Evolutionary conservation across 1,140 invertebrate species (phyloP), one percentile per base, ranked within the genome.

Genomic region (Drosophila ficusphila): DNA sequence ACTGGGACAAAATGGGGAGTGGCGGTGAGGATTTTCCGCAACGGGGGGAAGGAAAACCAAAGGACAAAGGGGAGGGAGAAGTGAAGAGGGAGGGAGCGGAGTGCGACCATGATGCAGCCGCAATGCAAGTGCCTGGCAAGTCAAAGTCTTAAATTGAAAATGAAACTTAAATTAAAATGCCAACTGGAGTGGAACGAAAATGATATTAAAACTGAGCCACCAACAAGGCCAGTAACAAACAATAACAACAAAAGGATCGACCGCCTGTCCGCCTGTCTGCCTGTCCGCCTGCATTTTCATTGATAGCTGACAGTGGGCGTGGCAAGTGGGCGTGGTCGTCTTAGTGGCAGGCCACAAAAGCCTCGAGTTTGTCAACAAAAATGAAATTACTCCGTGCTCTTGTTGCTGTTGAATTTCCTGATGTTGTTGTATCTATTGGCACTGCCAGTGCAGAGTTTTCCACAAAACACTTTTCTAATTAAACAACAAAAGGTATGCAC

Each of bases 141-240:
- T 81, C 81, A 86, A 86, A 86, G 82, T 88, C 82, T 82, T 86
- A 86, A 86, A 86, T 86, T 86, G 82, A 86, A 86, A 86, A 86
- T 86, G 82, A 88, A 88, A 86, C 82, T 86, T 86, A 86, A 86
- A 86, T 86, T 86, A 86, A 86, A 86, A 86, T 86, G 77, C 82
- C 78, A 86, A 86, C 82, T 86, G 82, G 77, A 86, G 82, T 86
- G 82, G 82, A 86, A 86, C 82, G 77, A 88, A 86, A 86, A 86
- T 86, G 82, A 86, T 86, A 86, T 86, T 86, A 86, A 86, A 86
- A 88, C 82, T 72, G 72, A 81, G 49, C 72, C 78, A 73, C 23
- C 48, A 70, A 31, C 44, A 49, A 18, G 36, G 47, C 48, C 41
- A 77, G 44, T 42, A 82, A 53, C 56, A 64, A 53, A 36, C 56